phyloP scores from a whole-genome alignment of 2,888 invertebrate species.

The Eucera pruinosa region DNA sequence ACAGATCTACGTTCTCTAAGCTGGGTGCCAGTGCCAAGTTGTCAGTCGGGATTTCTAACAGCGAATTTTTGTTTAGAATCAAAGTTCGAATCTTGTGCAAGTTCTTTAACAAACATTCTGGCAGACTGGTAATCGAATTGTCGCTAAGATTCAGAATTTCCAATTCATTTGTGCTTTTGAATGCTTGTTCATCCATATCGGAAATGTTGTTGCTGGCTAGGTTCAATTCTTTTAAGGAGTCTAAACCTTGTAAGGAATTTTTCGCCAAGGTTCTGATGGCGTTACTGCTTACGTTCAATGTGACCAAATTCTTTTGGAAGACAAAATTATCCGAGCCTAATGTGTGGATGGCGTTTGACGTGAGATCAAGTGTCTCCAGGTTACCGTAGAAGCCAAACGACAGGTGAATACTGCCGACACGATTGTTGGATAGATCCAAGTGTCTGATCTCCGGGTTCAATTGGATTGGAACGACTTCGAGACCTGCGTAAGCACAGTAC shows the following conservation, averaged over 20 bases:
- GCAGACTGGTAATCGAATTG: slow-evolving; percentile 91
- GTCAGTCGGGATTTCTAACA: slow-evolving; percentile 90
- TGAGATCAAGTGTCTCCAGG: slow-evolving; percentile 92
- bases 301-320: slow-evolving; percentile 89
- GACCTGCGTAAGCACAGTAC: slow-evolving; percentile 90
- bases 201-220: slow-evolving; percentile 92
- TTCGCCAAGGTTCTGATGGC: slow-evolving; percentile 89
- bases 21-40: slow-evolving; percentile 89
- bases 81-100: slow-evolving; percentile 89
- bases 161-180: slow-evolving; percentile 90
- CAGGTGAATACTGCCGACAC: slow-evolving; percentile 91
- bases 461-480: slow-evolving; percentile 95
- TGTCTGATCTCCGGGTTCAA: slow-evolving; percentile 94
- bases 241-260: slow-evolving; percentile 91
- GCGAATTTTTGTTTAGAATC: slow-evolving; percentile 91
- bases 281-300: slow-evolving; percentile 92
- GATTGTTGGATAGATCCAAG: slow-evolving; percentile 93
- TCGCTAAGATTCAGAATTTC: slow-evolving; percentile 91
- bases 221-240: slow-evolving; percentile 88
- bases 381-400: slow-evolving; percentile 92
- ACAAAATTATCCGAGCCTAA: slow-evolving; percentile 94
- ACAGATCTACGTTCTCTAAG: slow-evolving; percentile 90
- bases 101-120: slow-evolving; percentile 89
- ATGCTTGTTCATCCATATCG: slow-evolving; percentile 90
- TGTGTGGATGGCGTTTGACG: slow-evolving; percentile 91